Evolutionary conservation across 1,140 invertebrate genomes (phyloP).

Genomic region (Trichonephila clavipes): DNA sequence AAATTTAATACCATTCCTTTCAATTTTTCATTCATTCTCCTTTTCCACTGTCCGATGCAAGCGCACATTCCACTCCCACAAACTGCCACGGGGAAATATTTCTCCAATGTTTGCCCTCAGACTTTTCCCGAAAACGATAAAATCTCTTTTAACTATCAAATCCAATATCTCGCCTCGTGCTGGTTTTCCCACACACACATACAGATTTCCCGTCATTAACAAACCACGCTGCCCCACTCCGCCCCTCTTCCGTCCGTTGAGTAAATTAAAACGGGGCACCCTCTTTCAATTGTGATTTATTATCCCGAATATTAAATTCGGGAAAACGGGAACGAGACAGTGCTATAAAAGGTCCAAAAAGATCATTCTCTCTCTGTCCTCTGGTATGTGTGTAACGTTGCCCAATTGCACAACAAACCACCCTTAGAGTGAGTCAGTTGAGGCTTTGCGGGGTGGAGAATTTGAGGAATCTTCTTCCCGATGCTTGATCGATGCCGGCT

Average conservation of each 20-base stretch:
- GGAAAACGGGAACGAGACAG: slow-evolving; percentile 6
- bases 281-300: slow-evolving; percentile 60
- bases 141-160: slow-evolving; percentile 33
- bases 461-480: slow-evolving; percentile 46
- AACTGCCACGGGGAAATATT: neutral
- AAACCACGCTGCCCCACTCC: neutral
- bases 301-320: slow-evolving; percentile 63
- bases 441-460: slow-evolving; percentile 23
- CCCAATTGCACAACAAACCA: slow-evolving; percentile 30
- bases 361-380: neutral
- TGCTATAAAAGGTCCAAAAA: slow-evolving; percentile 55
- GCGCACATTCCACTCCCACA: neutral
- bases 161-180: neutral
- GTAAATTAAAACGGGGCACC: slow-evolving; percentile 34
- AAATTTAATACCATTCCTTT: neutral
- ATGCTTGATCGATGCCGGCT: slow-evolving; percentile 53
- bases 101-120: neutral
- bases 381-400: slow-evolving; percentile 46
- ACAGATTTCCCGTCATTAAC: slow-evolving; percentile 31
- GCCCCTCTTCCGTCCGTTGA: neutral
- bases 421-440: neutral
- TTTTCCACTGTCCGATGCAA: neutral
- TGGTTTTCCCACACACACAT: slow-evolving; percentile 21
- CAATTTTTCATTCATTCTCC: neutral
- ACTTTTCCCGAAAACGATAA: neutral